Conservation (phyloP, 2,113 vertebrate species). For the Falcunculus frontatus region DNA sequence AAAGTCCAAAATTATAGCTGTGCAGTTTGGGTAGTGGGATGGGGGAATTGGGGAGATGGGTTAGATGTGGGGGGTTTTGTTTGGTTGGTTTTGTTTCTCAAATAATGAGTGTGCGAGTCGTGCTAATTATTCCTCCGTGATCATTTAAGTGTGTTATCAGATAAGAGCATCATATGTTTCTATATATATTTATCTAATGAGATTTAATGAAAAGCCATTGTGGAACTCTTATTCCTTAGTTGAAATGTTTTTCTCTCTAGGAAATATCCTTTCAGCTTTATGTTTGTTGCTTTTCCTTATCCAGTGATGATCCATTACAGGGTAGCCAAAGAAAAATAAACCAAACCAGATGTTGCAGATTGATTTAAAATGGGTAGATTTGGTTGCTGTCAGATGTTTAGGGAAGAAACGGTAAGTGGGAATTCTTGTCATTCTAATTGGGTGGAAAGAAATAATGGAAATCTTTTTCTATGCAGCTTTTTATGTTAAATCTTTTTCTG, state of each 20-base stretch:
- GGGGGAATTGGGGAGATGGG: not conserved
- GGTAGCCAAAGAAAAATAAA: not conserved
- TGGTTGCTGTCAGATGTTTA: not conserved
- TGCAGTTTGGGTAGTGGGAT: not conserved
- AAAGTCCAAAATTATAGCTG: not conserved
- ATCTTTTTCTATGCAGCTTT: not conserved
- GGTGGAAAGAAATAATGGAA: not conserved
- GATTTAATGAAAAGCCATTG: not conserved
- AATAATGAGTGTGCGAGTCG: not conserved
- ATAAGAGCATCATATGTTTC: not conserved
- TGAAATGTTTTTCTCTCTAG: not conserved
- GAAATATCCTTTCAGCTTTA: not conserved
- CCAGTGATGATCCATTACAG: not conserved
- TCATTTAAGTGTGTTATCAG: not conserved
- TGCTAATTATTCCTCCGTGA: not conserved
- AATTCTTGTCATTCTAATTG: not conserved
- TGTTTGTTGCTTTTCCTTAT: not conserved
- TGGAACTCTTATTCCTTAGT: not conserved
- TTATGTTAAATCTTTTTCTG: not conserved
- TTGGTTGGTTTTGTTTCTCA: not conserved
- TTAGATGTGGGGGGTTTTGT: not conserved
- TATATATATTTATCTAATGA: not conserved
- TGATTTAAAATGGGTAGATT: not conserved
- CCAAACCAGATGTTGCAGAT: not conserved
- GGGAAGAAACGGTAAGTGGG: not conserved